Conservation (phyloP, 2,888 invertebrate species). For the Drosophila pseudotalamancana region DNA sequence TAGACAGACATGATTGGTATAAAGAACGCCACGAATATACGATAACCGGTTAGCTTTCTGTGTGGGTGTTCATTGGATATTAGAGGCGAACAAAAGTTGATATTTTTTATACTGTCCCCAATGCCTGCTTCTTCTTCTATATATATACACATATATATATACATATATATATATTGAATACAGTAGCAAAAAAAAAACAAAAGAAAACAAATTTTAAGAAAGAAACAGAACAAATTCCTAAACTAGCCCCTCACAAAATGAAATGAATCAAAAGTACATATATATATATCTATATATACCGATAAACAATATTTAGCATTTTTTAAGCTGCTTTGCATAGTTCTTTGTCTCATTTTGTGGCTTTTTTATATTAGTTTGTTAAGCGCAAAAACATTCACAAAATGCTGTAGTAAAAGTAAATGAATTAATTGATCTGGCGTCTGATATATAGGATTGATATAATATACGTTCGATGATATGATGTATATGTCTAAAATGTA, state of each 20-base stretch:
- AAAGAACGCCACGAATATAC: constrained; percentile 22
- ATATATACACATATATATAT: constrained; percentile 15
- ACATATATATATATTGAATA: constrained; percentile 8
- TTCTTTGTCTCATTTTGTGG: constrained; percentile 32
- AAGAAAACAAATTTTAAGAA: constrained; percentile 44
- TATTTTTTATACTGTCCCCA: constrained; percentile 73
- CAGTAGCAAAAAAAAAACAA: constrained; percentile 38
- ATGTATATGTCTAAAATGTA: constrained; percentile 68
- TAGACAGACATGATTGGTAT: constrained; percentile 40
- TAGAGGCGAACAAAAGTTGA: constrained; percentile 54
- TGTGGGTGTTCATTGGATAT: constrained; percentile 42
- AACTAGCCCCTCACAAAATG: constrained; percentile 53
- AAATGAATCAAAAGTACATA: constrained; percentile 67
- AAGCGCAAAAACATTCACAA: constrained; percentile 50
- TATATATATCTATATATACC: constrained; percentile 20
- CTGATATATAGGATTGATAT: constrained; percentile 22
- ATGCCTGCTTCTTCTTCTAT: constrained; percentile 60
- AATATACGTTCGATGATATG: constrained; percentile 56
- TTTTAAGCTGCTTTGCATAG: constrained; percentile 54
- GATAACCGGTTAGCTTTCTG: constrained; percentile 39
- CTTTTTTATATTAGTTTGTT: constrained; percentile 48
- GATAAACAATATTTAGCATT: constrained; percentile 33
- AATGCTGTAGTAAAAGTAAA: constrained; percentile 59
- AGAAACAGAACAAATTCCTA: constrained; percentile 56
- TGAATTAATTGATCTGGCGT: constrained; percentile 40